Evolutionary conservation across 2,113 vertebrate genomes (phyloP).

Genomic region (Chunga burmeisteri): DNA sequence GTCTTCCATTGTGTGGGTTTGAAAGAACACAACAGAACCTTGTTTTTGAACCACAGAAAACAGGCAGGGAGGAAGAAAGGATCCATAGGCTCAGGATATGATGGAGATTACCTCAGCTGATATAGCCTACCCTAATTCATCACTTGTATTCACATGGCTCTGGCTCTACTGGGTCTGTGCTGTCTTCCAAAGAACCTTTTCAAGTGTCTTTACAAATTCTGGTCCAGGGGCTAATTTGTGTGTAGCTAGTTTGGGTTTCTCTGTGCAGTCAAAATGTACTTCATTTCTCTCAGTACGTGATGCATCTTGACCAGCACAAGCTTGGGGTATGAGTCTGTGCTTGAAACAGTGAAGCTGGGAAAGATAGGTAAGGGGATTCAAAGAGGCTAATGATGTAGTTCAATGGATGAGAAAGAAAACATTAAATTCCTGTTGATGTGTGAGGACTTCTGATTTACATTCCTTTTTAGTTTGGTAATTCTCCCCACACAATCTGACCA

Average conservation of each 20-base stretch:
- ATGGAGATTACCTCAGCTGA: background rate
- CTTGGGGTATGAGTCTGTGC: background rate
- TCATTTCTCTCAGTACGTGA: fast-evolving
- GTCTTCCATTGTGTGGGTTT: background rate
- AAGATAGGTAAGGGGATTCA: background rate
- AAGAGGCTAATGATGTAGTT: background rate
- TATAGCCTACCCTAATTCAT: background rate
- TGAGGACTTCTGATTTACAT: background rate
- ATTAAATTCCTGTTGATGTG: background rate
- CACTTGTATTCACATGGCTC: background rate
- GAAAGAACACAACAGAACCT: background rate
- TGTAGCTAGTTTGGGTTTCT: background rate
- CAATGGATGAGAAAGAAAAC: background rate
- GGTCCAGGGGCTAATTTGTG: background rate
- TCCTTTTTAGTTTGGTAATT: background rate
- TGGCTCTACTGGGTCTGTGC: background rate
- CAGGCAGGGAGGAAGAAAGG: background rate
- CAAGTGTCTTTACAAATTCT: background rate
- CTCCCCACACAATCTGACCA: background rate
- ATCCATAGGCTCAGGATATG: background rate
- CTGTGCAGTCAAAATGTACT: background rate
- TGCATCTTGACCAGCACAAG: background rate
- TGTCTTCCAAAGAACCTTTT: background rate
- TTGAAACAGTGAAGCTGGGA: background rate
- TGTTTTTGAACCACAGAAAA: background rate